phyloP scores from a whole-genome alignment of 2,888 invertebrate genomes.

The Clepsis dumicolana region DNA sequence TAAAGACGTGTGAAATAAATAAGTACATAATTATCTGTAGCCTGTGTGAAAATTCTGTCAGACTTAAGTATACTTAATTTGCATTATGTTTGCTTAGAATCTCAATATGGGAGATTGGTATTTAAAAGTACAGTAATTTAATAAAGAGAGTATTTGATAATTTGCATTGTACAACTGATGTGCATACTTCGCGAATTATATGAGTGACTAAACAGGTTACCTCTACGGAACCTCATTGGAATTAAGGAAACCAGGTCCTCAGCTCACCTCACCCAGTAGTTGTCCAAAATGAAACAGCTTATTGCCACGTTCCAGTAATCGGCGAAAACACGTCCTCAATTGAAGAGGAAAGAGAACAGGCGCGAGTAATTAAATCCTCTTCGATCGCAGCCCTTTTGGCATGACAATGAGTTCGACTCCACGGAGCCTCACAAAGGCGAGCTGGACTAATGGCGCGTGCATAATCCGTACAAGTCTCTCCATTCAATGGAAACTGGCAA shows the following conservation, averaged over 20 bases:
- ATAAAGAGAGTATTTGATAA: not conserved
- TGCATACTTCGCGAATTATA: not conserved
- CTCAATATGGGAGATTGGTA: not conserved
- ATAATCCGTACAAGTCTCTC: slow-evolving; percentile 75
- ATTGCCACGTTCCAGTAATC: slow-evolving; percentile 28
- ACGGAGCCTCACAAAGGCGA: slow-evolving; percentile 67
- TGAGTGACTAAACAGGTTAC: not conserved
- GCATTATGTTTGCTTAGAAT: not conserved
- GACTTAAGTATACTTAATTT: no score
- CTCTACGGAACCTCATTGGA: not conserved
- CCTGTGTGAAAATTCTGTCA: no score
- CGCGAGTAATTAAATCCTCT: slow-evolving; percentile 62
- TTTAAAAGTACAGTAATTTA: not conserved
- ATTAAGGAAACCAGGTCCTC: not conserved
- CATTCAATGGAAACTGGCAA: slow-evolving; percentile 69
- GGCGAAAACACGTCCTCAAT: slow-evolving; percentile 46
- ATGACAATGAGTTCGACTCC: slow-evolving; percentile 67
- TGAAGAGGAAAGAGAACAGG: slow-evolving; percentile 54
- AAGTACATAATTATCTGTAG: no score
- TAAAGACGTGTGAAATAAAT: no score
- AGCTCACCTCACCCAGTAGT: not conserved
- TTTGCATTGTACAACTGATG: not conserved
- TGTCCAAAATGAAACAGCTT: slow-evolving; percentile 5
- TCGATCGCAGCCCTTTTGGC: slow-evolving; percentile 59
- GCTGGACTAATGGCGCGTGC: slow-evolving; percentile 74